These are phyloP conservation scores for Macropodus opercularis DNA, from an alignment of 2,797 vertebrate genomes.

Conservation along the genomic window DNA sequence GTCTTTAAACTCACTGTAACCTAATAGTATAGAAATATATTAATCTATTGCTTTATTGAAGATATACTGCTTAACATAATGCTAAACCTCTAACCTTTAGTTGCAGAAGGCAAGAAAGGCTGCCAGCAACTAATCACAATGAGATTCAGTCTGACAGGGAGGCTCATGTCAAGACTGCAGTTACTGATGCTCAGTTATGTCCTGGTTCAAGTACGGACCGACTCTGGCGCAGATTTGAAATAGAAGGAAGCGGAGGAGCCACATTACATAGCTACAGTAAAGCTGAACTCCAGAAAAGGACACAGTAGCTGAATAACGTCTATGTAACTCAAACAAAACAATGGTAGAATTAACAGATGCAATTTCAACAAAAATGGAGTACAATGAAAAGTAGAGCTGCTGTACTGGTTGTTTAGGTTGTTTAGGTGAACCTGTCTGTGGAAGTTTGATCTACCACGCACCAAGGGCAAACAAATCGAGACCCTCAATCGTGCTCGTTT, in stretches of 20 bases:
- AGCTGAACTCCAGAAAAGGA: constrained; percentile 22
- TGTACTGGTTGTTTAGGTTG: too few relatives aligned
- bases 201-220: constrained; percentile 33
- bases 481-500: constrained; percentile 1
- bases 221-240: constrained; percentile 12
- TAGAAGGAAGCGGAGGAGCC: constrained; percentile 25
- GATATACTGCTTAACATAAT: constrained; percentile 53
- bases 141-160: constrained; percentile 20
- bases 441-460: constrained; percentile 2
- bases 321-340: too few relatives aligned
- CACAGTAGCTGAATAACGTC: constrained; percentile 1
- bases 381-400: too few relatives aligned
- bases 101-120: constrained; percentile 23
- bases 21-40: constrained; percentile 60
- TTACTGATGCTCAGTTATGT: constrained; percentile 34
- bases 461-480: constrained; percentile 1
- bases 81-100: constrained; percentile 35
- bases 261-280: constrained; percentile 11
- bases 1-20: constrained; percentile 41
- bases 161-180: constrained; percentile 34
- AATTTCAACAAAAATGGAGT: too few relatives aligned
- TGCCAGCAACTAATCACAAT: constrained; percentile 23
- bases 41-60: constrained; percentile 69
- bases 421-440: too few relatives aligned
- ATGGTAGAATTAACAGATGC: too few relatives aligned